Base-by-base conservation (phyloP, 2,888 invertebrate genomes). In the Epinotia brunnichana region DNA sequence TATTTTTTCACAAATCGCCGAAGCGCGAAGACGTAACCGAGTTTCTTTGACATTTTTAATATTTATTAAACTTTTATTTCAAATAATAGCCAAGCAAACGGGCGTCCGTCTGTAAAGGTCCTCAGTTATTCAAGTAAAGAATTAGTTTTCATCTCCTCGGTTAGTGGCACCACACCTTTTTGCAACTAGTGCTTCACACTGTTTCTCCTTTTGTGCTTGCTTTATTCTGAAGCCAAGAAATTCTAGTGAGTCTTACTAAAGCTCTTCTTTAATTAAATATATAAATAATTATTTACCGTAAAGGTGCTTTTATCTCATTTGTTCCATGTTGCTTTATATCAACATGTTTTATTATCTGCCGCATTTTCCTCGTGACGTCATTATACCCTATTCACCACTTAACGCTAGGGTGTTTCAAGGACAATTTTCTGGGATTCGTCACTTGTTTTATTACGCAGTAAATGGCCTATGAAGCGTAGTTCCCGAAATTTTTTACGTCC, bases 261-360 rank as follows among this genome's bases (percentile, higher is more conserved):
- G 63, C 64, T 48, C 60, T 66, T 69, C 61, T 41, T 29, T 71
- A 66, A 66, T 71, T 66, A 71, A 71, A 53, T 61, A 66, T 54
- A 71, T 71, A 60, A 60, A 66, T 71, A 54, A 63, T 35, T 69
- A 19, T 56, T 56, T 39, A 64, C 35, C n/a, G 19, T n/a, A n/a
- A n/a, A n/a, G n/a, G n/a, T 63, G 35, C 35, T 63, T 35, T 51
- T 21, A 56, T 15, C 24, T 56, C 24, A 53, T 53, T 53, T 53
- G 53, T 39, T 29, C 17, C 11, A 17, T 53, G 19, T 39, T 64
- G 63, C 35, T 35, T 35, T 64, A 53, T 39, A 29, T 17, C 35
- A 35, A 35, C 51, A 51, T 51, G 51, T 63, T 63, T 51, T 63
- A 64, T 39, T 11, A n/a, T 44, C 15, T 44, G 44, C 15, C 44